Percentiles rank a stretch among this genome's conserved stretches.
Conservation (phyloP, 2,797 vertebrate genomes). For the Sphenopsis melanotis region DNA sequence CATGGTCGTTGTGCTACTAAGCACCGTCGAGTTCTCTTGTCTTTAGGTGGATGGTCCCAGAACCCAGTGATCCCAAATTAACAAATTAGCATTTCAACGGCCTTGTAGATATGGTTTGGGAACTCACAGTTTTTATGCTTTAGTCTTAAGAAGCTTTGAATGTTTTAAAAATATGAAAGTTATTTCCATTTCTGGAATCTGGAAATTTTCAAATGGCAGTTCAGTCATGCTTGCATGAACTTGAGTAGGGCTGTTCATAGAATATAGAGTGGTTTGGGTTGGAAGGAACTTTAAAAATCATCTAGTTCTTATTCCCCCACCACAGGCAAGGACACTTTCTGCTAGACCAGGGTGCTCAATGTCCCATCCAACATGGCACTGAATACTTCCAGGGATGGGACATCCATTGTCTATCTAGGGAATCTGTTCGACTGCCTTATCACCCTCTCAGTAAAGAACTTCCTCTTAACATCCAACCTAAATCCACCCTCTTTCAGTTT, state of each 20-base stretch:
- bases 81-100: neutral
- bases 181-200: neutral
- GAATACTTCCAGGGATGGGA: neutral
- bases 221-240: neutral
- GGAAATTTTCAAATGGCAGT: neutral
- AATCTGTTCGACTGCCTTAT: neutral
- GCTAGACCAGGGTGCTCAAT: neutral
- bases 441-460: neutral
- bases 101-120: neutral
- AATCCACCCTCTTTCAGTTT: neutral
- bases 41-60: neutral
- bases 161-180: neutral
- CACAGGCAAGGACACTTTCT: neutral
- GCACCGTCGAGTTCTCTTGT: accelerated
- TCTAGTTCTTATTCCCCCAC: neutral
- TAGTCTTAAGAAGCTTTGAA: neutral
- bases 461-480: neutral
- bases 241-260: neutral
- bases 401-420: neutral
- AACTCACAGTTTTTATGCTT: neutral
- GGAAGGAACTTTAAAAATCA: neutral
- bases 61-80: neutral
- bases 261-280: neutral
- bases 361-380: neutral
- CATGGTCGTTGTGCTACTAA: neutral